phyloP scores from a whole-genome alignment of 2,113 vertebrate genomes.

The Eptesicus fuscus region DNA sequence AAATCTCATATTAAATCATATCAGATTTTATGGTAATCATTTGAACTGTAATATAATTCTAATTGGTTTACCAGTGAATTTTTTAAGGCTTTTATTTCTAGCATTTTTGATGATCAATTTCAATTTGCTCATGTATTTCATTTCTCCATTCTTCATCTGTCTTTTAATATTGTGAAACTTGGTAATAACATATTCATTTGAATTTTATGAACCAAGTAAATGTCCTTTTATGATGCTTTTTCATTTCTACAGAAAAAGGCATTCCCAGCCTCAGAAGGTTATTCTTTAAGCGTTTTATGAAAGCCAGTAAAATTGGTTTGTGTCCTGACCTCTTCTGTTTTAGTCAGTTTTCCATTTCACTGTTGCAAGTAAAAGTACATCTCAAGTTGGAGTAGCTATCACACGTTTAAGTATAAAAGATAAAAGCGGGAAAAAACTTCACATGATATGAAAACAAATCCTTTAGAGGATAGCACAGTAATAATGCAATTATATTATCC shows the following conservation, averaged over 20 bases:
- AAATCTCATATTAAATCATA: conserved; percentile 45
- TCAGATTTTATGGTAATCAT: conserved; percentile 60
- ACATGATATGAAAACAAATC: conserved; percentile 25
- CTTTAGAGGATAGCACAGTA: not conserved
- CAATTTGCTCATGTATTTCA: conserved; percentile 57
- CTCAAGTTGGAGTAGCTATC: conserved; percentile 47
- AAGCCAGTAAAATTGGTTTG: conserved; percentile 58
- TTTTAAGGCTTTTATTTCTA: conserved; percentile 61
- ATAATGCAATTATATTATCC: not conserved
- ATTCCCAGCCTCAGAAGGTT: conserved; percentile 34
- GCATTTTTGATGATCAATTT: conserved; percentile 62
- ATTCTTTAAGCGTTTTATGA: conserved; percentile 60
- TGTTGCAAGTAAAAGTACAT: conserved; percentile 44
- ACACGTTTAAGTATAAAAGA: conserved; percentile 8
- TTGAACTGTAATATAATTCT: conserved; percentile 64
- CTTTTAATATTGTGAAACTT: conserved; percentile 66
- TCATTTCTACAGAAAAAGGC: conserved; percentile 60
- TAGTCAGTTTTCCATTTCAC: conserved; percentile 41
- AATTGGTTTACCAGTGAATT: conserved; percentile 59
- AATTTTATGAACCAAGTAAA: conserved; percentile 72
- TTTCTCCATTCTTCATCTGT: conserved; percentile 58
- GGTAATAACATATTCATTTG: conserved; percentile 69
- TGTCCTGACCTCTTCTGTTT: conserved; percentile 39
- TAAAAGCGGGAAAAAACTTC: not conserved
- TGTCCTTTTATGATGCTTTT: conserved; percentile 65